Evolutionary conservation across 2,113 vertebrate genomes (phyloP).

Genomic region (Dicerorhinus sumatrensis): DNA sequence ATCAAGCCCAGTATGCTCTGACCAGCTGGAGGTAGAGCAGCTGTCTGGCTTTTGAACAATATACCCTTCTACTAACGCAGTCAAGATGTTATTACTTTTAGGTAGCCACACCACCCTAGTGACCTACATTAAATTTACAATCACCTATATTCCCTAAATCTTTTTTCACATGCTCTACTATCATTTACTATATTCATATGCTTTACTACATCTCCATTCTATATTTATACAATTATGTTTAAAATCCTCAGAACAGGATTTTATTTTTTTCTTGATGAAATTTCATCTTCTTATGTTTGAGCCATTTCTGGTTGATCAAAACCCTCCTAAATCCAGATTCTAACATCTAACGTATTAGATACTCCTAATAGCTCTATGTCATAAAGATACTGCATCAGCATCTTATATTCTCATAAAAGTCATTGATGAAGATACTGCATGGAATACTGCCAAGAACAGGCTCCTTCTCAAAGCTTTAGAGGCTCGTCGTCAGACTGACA

Average conservation of each 20-base stretch:
- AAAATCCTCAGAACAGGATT: not conserved
- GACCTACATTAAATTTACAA: not conserved
- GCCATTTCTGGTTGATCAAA: not conserved
- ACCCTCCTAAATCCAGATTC: not conserved
- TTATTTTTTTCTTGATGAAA: conserved; percentile 27
- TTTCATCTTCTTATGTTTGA: not conserved
- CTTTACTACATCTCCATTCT: not conserved
- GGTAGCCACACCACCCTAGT: not conserved
- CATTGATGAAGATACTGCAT: not conserved
- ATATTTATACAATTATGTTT: not conserved
- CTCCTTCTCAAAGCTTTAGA: not conserved
- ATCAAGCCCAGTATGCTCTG: not conserved
- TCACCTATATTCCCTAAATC: not conserved
- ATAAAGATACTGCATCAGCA: conserved; percentile 18
- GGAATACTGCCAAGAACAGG: not conserved
- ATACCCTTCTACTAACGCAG: not conserved
- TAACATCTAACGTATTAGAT: not conserved
- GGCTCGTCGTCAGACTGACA: not conserved
- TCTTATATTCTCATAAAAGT: not conserved
- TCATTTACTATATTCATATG: not conserved
- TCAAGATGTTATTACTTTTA: not conserved
- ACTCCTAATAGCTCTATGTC: not conserved
- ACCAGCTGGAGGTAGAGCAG: not conserved
- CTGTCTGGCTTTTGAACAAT: not conserved
- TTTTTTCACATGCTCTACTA: not conserved